A percentile compares a stretch with the other conserved stretches of the same genome.
Conservation (phyloP, 2,888 invertebrate species). For the Entomobrya multifasciata region DNA sequence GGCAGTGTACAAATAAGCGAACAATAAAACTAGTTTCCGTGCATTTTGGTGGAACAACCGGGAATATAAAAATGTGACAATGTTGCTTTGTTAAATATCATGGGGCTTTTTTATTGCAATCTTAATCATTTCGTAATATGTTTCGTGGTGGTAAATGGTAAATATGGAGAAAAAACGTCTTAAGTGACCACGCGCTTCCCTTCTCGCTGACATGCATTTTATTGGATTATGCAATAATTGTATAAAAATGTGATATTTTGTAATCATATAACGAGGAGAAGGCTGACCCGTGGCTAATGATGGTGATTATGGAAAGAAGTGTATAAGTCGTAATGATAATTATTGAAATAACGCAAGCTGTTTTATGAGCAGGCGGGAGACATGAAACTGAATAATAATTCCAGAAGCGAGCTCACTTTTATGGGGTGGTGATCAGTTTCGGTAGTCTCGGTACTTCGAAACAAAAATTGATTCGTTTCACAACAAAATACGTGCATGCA, state of each 20-base stretch:
- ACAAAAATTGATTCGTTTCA: no score
- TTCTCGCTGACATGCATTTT: not conserved
- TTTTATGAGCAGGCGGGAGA: no score
- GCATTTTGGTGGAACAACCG: not conserved
- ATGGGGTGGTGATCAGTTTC: no score
- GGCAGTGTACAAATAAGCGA: not conserved
- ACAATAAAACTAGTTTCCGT: not conserved
- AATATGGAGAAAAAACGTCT: not conserved
- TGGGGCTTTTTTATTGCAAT: not conserved
- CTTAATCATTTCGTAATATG: conserved; percentile 3
- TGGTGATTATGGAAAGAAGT: not conserved
- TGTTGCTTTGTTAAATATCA: not conserved
- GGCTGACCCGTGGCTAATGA: conserved; percentile 32
- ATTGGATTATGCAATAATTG: not conserved
- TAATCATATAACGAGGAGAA: not conserved
- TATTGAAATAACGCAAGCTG: no score
- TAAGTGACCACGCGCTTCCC: conserved; percentile 8
- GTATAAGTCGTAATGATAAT: no score
- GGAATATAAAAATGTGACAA: not conserved
- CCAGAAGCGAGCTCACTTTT: no score
- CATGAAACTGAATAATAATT: no score
- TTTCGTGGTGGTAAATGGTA: not conserved
- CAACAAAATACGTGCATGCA: no score
- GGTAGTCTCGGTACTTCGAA: no score
- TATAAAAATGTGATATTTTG: not conserved